Evolutionary conservation across 2,113 vertebrate species (phyloP).

Genomic region (Oncorhynchus masou): DNA sequence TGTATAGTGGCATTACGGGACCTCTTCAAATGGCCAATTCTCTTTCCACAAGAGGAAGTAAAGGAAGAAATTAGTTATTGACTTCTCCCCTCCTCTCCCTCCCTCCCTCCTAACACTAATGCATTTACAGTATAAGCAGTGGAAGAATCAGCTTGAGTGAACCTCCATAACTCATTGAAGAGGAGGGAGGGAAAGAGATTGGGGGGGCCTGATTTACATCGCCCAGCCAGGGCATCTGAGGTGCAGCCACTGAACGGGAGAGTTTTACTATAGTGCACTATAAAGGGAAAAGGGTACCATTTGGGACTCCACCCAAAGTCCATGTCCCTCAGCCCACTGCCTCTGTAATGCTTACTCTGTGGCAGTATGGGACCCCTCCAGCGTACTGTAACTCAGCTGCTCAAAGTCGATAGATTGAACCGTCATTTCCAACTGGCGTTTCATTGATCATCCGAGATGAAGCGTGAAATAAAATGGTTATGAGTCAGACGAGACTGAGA

Average conservation of each 20-base stretch:
- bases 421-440: conserved; percentile 8
- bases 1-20: conserved; percentile 1
- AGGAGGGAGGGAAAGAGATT: not conserved
- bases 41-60: conserved; percentile 15
- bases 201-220: not conserved
- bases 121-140: conserved; percentile 21
- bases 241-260: not conserved
- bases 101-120: conserved; percentile 17
- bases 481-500: not conserved
- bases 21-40: conserved; percentile 13
- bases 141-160: conserved; percentile 30
- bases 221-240: not conserved
- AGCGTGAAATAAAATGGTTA: conserved; percentile 8
- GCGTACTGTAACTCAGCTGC: not conserved
- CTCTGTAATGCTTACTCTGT: not conserved
- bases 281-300: too few relatives aligned
- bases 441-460: conserved; percentile 19
- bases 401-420: not conserved
- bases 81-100: conserved; percentile 16
- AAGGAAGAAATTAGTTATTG: conserved; percentile 47
- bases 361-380: not conserved
- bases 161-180: conserved; percentile 19
- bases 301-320: not conserved
- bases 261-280: not conserved
- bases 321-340: not conserved